Evolutionary conservation across 1,140 invertebrate genomes (phyloP).

Genomic region (Drosophila sulfurigaster): DNA sequence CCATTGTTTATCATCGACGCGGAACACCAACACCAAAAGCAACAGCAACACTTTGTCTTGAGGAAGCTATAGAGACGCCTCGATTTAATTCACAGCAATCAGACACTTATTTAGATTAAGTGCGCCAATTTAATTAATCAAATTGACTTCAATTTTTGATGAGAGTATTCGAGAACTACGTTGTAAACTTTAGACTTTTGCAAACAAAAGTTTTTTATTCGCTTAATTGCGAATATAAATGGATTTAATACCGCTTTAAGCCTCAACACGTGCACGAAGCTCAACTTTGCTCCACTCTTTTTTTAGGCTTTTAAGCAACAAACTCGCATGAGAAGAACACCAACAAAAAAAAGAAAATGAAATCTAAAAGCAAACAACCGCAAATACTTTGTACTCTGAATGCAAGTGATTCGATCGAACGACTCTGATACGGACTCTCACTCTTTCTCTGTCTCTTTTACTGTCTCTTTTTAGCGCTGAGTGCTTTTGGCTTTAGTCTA

Average conservation of each 20-base stretch:
- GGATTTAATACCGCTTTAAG: constrained; percentile 5
- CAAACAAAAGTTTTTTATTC: not conserved
- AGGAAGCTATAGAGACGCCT: constrained; percentile 39
- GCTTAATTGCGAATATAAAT: constrained; percentile 5
- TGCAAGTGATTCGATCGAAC: constrained; percentile 10
- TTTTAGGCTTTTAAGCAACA: constrained; percentile 9
- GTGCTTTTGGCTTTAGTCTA: constrained; percentile 31
- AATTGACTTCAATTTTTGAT: constrained; percentile 61
- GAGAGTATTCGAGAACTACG: not conserved
- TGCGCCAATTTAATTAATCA: constrained; percentile 72
- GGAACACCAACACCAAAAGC: not conserved
- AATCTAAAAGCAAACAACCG: constrained; percentile 15
- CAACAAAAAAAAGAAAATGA: not conserved
- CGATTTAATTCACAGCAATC: constrained; percentile 42
- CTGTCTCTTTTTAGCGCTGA: not conserved
- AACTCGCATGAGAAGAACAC: constrained; percentile 5
- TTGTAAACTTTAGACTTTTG: not conserved
- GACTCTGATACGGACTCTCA: constrained; percentile 5
- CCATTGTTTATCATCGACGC: constrained; percentile 49
- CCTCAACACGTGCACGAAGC: not conserved
- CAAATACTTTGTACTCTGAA: constrained; percentile 16
- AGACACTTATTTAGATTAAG: constrained; percentile 64
- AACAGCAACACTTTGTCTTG: not conserved
- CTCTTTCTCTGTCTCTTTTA: not conserved
- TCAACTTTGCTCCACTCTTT: not conserved